Conservation (phyloP, 2,113 vertebrate genomes). For the Odocoileus virginianus region DNA sequence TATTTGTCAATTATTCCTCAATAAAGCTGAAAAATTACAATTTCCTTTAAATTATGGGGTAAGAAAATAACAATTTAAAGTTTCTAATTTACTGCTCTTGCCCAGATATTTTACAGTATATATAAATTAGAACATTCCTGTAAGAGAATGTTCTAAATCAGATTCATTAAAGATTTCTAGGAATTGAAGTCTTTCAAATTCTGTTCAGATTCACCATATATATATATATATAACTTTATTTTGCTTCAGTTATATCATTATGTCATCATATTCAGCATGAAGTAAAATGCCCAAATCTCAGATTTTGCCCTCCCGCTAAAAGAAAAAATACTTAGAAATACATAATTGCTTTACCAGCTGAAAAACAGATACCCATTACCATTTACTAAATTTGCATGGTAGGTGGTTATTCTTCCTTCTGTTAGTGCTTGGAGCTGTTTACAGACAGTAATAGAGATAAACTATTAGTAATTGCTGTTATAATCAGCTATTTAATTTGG, state of each 20-base stretch:
- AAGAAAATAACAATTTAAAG: neutral
- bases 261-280: neutral
- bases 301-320: neutral
- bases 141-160: neutral
- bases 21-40: neutral
- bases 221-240: neutral
- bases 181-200: neutral
- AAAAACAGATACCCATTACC: neutral
- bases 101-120: neutral
- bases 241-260: neutral
- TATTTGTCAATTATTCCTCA: neutral
- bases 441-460: neutral
- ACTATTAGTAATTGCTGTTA: neutral
- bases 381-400: slow-evolving; percentile 29
- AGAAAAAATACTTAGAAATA: slow-evolving; percentile 1
- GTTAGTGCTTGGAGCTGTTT: slow-evolving; percentile 11
- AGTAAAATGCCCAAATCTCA: neutral
- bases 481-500: slow-evolving; percentile 22
- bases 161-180: neutral
- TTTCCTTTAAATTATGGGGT: neutral
- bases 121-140: neutral
- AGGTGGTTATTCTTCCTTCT: slow-evolving; percentile 11
- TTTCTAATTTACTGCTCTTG: neutral
- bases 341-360: slow-evolving; percentile 4
- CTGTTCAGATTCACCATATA: neutral